Evolutionary conservation across 2,113 vertebrate species (phyloP).

Genomic region (Anser cygnoides): DNA sequence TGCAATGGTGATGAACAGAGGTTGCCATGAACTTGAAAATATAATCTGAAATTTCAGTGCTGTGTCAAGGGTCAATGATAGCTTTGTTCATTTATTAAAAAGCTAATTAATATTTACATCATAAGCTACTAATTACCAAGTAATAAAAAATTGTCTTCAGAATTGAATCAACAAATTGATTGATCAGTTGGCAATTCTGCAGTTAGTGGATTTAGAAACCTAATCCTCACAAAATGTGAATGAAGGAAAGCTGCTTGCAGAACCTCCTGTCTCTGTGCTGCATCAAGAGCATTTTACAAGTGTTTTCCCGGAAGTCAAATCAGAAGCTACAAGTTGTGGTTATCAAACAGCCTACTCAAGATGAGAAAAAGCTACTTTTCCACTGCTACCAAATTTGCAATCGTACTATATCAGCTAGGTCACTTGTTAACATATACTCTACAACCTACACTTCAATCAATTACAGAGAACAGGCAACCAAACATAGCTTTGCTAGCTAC

Average conservation of each 20-base stretch:
- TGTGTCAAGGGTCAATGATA: slow-evolving; percentile 36
- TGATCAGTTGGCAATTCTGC: not conserved
- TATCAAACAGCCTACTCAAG: not conserved
- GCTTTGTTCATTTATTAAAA: slow-evolving; percentile 38
- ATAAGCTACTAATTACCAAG: not conserved
- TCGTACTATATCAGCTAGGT: fast-evolving
- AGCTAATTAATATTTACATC: slow-evolving; percentile 60
- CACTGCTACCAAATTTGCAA: not conserved
- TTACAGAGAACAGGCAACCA: not conserved
- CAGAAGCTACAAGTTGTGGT: fast-evolving
- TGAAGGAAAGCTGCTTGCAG: not conserved
- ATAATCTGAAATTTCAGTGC: slow-evolving; percentile 24
- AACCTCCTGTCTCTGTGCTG: not conserved
- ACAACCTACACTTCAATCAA: not conserved
- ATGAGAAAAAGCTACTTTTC: not conserved
- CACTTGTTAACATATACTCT: not conserved
- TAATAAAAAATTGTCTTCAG: not conserved
- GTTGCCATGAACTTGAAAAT: slow-evolving; percentile 50
- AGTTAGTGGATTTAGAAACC: not conserved
- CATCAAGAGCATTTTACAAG: not conserved
- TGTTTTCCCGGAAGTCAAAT: not conserved
- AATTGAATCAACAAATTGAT: not conserved
- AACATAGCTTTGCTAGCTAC: not conserved
- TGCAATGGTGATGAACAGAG: slow-evolving; percentile 53
- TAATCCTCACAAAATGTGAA: not conserved